These are phyloP conservation scores for Erythrolamprus reginae DNA, from an alignment of 2,113 vertebrate species.

Conservation along the genomic window DNA sequence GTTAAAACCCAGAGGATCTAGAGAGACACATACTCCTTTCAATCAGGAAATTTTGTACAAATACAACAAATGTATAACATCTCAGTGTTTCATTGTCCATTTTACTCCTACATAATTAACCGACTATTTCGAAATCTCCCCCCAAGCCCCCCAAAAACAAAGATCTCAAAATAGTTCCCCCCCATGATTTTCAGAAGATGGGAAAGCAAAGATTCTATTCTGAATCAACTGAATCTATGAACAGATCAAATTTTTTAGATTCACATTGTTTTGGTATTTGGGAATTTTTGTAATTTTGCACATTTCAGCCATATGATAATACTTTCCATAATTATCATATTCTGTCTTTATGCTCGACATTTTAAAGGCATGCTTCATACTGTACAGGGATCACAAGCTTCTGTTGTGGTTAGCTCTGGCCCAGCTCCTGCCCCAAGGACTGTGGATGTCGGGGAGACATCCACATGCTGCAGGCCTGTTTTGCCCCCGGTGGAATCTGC, in stretches of 20 bases:
- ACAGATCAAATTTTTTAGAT: background rate
- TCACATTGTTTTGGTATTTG: background rate
- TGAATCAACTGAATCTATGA: background rate
- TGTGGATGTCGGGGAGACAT: no score
- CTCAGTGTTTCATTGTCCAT: constrained; percentile 19
- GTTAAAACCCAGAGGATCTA: constrained; percentile 48
- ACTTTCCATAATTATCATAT: background rate
- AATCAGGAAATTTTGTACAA: constrained; percentile 28
- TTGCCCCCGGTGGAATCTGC: no score
- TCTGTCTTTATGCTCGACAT: background rate
- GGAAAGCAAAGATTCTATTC: background rate
- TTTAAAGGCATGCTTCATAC: background rate
- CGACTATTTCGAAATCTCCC: constrained; percentile 21
- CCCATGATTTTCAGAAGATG: background rate
- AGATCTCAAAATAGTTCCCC: background rate
- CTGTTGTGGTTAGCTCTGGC: no score
- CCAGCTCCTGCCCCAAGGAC: no score
- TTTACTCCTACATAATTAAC: background rate
- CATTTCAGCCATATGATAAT: background rate
- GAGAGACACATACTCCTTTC: constrained; percentile 42
- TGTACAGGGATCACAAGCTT: no score
- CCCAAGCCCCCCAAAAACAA: background rate
- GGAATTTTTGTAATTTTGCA: background rate
- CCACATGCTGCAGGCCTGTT: no score
- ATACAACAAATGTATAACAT: constrained; percentile 16